phyloP scores from a whole-genome alignment of 2,888 invertebrate species.

The Chymomyza caudatula region DNA sequence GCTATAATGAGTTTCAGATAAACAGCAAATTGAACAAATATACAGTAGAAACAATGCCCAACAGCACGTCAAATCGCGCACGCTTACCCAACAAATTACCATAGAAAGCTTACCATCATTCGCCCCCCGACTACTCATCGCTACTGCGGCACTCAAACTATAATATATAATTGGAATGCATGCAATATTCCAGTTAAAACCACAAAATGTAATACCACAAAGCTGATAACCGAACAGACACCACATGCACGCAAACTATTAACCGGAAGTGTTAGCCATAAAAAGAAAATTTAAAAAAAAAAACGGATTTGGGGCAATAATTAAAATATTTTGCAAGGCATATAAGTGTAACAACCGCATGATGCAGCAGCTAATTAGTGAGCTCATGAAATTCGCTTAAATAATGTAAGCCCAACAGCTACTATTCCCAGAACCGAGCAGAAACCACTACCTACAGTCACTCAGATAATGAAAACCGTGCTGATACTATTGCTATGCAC shows the following conservation, averaged over 20 bases:
- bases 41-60: no score
- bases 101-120: no score
- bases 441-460: background rate
- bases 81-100: no score
- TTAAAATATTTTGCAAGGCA: background rate
- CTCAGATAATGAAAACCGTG: background rate
- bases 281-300: background rate
- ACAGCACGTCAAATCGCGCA: no score
- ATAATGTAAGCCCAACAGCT: background rate
- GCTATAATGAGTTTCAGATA: no score
- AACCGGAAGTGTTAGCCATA: background rate
- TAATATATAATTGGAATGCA: background rate
- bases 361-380: background rate
- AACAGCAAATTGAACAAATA: no score
- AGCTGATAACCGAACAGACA: background rate
- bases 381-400: background rate
- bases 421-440: background rate
- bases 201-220: background rate
- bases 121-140: background rate
- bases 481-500: background rate
- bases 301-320: background rate
- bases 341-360: no score
- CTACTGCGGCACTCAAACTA: background rate
- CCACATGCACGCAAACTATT: background rate
- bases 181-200: background rate